Evolutionary conservation across 2,113 vertebrate species (phyloP).

Genomic region (Hipposideros armiger): DNA sequence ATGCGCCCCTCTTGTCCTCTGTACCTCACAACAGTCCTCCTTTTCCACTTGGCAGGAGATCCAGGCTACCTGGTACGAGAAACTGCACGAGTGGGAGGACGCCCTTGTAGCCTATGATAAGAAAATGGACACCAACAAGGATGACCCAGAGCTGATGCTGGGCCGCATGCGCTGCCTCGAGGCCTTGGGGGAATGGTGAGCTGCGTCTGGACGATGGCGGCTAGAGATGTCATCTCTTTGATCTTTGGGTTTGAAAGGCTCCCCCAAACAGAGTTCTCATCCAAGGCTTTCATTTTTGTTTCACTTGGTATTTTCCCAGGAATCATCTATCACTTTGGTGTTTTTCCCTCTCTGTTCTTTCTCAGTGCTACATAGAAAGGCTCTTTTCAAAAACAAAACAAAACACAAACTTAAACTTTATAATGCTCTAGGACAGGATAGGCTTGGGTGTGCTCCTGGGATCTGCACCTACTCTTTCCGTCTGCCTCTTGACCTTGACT

Average conservation of each 20-base stretch:
- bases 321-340: not conserved
- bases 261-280: not conserved
- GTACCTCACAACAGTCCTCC: not conserved
- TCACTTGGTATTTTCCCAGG: not conserved
- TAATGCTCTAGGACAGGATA: not conserved
- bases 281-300: not conserved
- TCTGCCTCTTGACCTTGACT: not conserved
- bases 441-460: not conserved
- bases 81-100: conserved; percentile 99
- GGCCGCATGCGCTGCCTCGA: conserved; percentile 98
- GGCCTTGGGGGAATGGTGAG: conserved; percentile 98
- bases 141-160: conserved; percentile 97
- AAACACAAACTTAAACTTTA: not conserved
- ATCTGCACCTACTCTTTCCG: not conserved
- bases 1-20: not conserved
- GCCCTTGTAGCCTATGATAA: conserved; percentile 97
- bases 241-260: not conserved
- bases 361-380: not conserved
- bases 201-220: not conserved
- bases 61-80: conserved; percentile 99
- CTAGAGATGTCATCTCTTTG: rapidly evolving
- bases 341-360: not conserved
- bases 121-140: conserved; percentile 98
- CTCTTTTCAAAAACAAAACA: not conserved
- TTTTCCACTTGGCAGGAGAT: conserved; percentile 91